These are phyloP conservation scores for Gymnorhina tibicen DNA, from an alignment of 2,113 vertebrate genomes.

Conservation along the genomic window DNA sequence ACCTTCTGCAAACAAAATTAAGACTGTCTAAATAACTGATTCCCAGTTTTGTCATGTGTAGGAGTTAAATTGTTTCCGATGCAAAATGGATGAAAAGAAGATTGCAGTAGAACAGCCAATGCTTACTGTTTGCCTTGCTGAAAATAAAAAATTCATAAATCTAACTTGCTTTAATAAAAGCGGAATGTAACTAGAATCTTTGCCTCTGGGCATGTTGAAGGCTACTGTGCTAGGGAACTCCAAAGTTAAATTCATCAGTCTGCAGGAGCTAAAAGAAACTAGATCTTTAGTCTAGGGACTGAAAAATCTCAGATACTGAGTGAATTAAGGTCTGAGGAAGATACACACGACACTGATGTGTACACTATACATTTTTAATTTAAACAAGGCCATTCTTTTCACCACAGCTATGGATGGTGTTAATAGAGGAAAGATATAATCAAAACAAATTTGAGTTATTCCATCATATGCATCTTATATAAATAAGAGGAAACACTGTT, in stretches of 20 bases:
- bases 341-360: accelerated
- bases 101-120: not conserved
- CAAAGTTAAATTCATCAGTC: not conserved
- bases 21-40: not conserved
- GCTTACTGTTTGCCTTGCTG: not conserved
- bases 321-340: not conserved
- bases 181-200: not conserved
- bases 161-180: not conserved
- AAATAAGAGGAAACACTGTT: not conserved
- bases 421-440: not conserved
- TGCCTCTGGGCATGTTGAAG: not conserved
- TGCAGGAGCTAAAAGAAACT: not conserved
- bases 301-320: not conserved
- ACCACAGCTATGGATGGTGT: not conserved
- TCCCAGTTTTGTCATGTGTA: not conserved
- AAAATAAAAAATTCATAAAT: not conserved
- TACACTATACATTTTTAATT: not conserved
- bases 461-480: not conserved
- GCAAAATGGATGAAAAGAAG: not conserved
- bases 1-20: not conserved
- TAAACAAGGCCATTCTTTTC: not conserved
- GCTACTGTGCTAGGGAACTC: not conserved
- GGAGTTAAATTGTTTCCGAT: not conserved
- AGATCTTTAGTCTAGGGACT: accelerated
- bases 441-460: not conserved